Base-by-base conservation (phyloP, 37 sponge, comb jelly and placozoan genomes). In the Tethya wilhelma region DNA sequence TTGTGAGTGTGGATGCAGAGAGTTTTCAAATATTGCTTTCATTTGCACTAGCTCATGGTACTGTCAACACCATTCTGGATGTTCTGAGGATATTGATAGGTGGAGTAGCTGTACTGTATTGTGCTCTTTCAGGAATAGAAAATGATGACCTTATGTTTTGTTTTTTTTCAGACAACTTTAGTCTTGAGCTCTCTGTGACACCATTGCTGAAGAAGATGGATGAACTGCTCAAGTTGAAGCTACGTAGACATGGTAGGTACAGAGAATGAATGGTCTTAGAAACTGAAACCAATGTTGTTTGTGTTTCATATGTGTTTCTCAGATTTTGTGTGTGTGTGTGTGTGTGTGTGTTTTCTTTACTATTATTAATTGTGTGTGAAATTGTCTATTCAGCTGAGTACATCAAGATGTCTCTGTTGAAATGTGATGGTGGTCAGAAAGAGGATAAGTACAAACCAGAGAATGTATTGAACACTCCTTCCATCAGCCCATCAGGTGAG, bases 1-100 rank as follows among this genome's bases (percentile, higher is more conserved):
- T 7, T 75, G 75, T 46, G 3, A 59, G 60, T 17, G 63, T 84
- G 26, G 69, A 79, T 44, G 49, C 59, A 29, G 86, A 85, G 32
- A 36, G 81, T 28, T 65, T 90, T 1, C 40, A 85, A 14, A 46
- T 86, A 28, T 55, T 90, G 58, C 46, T 84, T 11, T 55, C 69
- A 9, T 90, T 90, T 67, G 56, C 90, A 9, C 46, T 90, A 25
- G 80, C 86, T 45, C 89, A 76, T 73, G 93, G 93, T 67, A 77
- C 81, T 77, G 79, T 81, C 44, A 88, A 88, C 70, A 74, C 63
- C 33, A 88, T 93, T 38, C 74, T 93, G 11, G 82, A 85, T 60
- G 38, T 44, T 5, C 64, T 93, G 38, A 71, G 71, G 59, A 75
- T 84, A 36, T 75, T 90, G 43, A 33, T 72, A 56, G 80, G 85